Base-by-base conservation (phyloP, 2,113 vertebrate genomes). In the Periophthalmus modestus region DNA sequence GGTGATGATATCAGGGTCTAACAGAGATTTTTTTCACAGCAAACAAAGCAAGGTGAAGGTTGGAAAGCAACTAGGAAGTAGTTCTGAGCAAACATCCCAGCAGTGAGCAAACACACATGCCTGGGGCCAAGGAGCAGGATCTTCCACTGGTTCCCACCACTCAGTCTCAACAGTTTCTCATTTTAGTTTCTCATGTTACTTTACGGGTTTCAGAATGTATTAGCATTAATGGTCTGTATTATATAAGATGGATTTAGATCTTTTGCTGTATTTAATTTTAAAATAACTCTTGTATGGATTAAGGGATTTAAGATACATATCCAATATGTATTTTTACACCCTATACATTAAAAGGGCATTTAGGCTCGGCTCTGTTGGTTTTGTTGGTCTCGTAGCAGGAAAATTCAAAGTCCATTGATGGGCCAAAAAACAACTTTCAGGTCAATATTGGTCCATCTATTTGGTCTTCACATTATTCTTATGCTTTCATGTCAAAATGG, bases 81-180 rank as follows among this genome's bases (percentile, higher is more conserved):
- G 18, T 46, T 73, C 67, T 78, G 82, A 74, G 82, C 77, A 89
- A 90, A 89, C 73, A 82, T 67, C 78, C 71, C 66, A 63, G 23
- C 36, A 73, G 55, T 69, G 67, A 87, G 77, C 85, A 90, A 91
- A 88, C 87, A 89, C 70, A 63, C 68, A 82, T 36, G 61, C 72
- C 82, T 79, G 24, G 36, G 65, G 75, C 61, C 33, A 7, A 72
- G 66, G 55, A 78, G 66, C 36, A 74, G 50, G 72, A 83, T 58
- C 66, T 65, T 39, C 36, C 68, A 82, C 67, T 24, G 13, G 46
- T 81, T 88, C 55, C 52, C 55, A 69, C 48, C 54, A 72, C 21
- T 58, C 48, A 46, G 2, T 7, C 58, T 21, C 21, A 10, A 24
- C 66, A 13, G 0, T 61, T 16, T 70, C 19, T 28, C 58, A 23